A percentile compares a stretch with the other conserved stretches of the same genome.
Evolutionary conservation across 1,140 invertebrate genomes (phyloP).

Genomic region (Eupristina koningsbergeri): DNA sequence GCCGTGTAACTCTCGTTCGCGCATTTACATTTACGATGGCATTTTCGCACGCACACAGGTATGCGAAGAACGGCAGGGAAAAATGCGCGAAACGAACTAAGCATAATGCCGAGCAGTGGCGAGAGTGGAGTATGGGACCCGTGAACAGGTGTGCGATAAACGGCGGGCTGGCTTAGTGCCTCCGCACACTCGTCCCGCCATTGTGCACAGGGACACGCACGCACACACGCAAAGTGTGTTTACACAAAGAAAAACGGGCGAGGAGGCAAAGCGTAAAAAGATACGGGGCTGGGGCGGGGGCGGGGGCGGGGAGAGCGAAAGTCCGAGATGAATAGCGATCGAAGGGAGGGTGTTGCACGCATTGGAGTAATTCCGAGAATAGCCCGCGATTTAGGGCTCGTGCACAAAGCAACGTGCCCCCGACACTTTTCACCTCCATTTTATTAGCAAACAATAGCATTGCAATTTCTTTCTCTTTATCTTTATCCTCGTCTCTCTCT

Average conservation of each 20-base stretch:
- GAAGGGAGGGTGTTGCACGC: not conserved
- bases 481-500: no score
- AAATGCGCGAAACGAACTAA: not conserved
- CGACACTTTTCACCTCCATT: not conserved
- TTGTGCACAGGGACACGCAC: not conserved
- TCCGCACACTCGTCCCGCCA: not conserved
- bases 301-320: not conserved
- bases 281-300: no score
- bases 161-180: constrained; percentile 7
- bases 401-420: not conserved
- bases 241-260: constrained; percentile 12
- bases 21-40: not conserved
- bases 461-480: not conserved
- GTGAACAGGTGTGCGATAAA: constrained; percentile 43
- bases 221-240: not conserved
- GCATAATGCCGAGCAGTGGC: not conserved
- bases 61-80: not conserved
- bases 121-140: not conserved
- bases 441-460: not conserved
- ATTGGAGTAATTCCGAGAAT: not conserved
- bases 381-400: not conserved
- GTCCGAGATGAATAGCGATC: constrained; percentile 17
- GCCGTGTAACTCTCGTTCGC: not conserved
- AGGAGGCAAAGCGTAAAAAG: not conserved
- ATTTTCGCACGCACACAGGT: not conserved